Conservation (phyloP, 2,888 invertebrate genomes). For the Cataglyphis altisquamis region DNA sequence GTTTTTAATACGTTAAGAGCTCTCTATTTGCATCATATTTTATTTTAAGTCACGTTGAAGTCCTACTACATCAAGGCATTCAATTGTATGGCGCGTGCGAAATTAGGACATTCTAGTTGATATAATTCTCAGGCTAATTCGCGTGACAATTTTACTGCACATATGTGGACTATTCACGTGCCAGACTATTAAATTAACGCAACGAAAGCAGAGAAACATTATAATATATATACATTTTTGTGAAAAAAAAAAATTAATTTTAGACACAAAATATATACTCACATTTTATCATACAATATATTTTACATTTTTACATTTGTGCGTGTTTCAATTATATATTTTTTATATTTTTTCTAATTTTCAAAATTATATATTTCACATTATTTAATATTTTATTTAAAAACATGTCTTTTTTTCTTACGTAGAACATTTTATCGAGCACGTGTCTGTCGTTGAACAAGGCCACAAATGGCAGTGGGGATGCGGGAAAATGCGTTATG, state of each 20-base stretch:
- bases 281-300: neutral
- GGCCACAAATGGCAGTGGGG: slow-evolving; percentile 77
- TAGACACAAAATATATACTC: neutral
- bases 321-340: neutral
- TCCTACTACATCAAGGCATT: neutral
- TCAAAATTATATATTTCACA: neutral
- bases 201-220: neutral
- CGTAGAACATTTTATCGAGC: slow-evolving; percentile 61
- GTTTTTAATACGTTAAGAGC: neutral
- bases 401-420: slow-evolving; percentile 40
- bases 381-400: slow-evolving; percentile 1
- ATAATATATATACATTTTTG: neutral
- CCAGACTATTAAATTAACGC: neutral
- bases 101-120: slow-evolving; percentile 30
- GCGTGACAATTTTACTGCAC: neutral
- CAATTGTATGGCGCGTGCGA: slow-evolving; percentile 22
- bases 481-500: slow-evolving; percentile 70
- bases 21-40: neutral
- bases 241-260: neutral
- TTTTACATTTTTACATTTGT: neutral
- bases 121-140: slow-evolving; percentile 23
- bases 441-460: slow-evolving; percentile 76
- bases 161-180: neutral
- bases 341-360: neutral
- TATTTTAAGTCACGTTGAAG: neutral